A percentile compares a stretch with the other conserved stretches of the same genome.
Conservation (phyloP, 1,140 invertebrate species). For the Pseudomyrmex gracilis region DNA sequence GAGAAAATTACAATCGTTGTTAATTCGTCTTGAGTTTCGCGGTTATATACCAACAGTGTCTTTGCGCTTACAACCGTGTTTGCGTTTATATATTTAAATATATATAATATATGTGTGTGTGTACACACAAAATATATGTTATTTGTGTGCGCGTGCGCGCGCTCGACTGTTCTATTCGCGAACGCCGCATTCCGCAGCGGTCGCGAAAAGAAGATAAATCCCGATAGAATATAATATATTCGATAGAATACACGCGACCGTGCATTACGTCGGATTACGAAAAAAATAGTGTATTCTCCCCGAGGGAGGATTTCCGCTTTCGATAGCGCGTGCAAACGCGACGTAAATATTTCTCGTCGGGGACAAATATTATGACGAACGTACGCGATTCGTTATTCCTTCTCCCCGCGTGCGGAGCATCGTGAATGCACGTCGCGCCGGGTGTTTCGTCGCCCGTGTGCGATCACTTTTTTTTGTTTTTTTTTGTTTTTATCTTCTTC, state of each 20-base stretch:
- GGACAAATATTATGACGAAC: conserved; percentile 31
- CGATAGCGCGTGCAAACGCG: conserved; percentile 10
- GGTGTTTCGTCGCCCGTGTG: not conserved
- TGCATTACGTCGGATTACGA: conserved; percentile 57
- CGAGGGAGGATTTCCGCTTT: conserved; percentile 6
- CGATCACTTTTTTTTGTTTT: conserved; percentile 15
- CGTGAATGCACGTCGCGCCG: conserved; percentile 4
- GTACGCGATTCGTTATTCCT: conserved; percentile 34
- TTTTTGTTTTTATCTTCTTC: too few relatives aligned
- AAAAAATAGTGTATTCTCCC: not conserved
- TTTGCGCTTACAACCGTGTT: not conserved
- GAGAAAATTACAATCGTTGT: conserved; percentile 44
- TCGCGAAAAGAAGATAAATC: conserved; percentile 37
- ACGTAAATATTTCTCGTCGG: conserved; percentile 28
- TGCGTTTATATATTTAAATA: too few relatives aligned
- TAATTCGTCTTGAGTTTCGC: conserved; percentile 48
- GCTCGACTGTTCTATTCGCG: not conserved
- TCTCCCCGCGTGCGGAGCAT: not conserved
- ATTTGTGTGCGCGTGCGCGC: not conserved
- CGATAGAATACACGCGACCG: conserved; percentile 49
- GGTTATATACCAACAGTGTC: not conserved
- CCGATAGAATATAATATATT: conserved; percentile 25
- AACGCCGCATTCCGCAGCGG: not conserved
- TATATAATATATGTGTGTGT: too few relatives aligned
- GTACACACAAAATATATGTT: too few relatives aligned